Percentiles rank a stretch among this genome's conserved stretches.
phyloP scores from a whole-genome alignment of 1,140 invertebrate species.

The Lasioglossum baleicum region DNA sequence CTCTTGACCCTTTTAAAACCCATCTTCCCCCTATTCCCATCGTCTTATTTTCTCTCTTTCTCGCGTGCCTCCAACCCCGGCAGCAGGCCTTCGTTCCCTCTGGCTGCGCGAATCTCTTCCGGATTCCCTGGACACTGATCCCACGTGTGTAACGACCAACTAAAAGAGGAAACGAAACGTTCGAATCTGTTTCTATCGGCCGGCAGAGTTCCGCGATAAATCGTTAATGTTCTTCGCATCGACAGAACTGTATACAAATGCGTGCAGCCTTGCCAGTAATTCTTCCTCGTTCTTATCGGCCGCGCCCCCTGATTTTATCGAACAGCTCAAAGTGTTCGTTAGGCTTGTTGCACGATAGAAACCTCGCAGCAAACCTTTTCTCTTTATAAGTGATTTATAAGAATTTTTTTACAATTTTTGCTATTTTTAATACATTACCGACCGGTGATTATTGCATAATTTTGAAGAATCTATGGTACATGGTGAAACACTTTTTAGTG shows the following conservation, averaged over 20 bases:
- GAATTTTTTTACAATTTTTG: no score
- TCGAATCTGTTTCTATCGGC: conserved; percentile 34
- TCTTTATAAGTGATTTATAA: no score
- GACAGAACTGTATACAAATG: background rate
- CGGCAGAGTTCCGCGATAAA: conserved; percentile 27
- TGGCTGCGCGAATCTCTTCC: conserved; percentile 57
- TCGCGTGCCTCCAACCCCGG: background rate
- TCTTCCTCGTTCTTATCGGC: background rate
- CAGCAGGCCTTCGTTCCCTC: conserved; percentile 9
- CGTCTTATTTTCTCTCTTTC: background rate
- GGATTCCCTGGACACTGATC: conserved; percentile 63
- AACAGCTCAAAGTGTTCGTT: background rate
- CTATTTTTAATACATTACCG: no score
- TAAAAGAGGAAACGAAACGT: conserved; percentile 49
- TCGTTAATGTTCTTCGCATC: conserved; percentile 29
- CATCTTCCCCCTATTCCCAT: background rate
- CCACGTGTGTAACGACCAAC: conserved; percentile 53
- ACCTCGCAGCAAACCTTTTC: no score
- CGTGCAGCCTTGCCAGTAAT: background rate
- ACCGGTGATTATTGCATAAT: no score
- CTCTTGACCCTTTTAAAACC: conserved; percentile 33
- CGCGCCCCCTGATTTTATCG: background rate
- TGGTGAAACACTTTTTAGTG: no score
- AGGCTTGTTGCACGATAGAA: no score
- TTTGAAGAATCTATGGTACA: no score